Evolutionary conservation across 2,113 vertebrate genomes (phyloP), one percentile per base, ranked within the genome.

Genomic region (Helogale parvula): DNA sequence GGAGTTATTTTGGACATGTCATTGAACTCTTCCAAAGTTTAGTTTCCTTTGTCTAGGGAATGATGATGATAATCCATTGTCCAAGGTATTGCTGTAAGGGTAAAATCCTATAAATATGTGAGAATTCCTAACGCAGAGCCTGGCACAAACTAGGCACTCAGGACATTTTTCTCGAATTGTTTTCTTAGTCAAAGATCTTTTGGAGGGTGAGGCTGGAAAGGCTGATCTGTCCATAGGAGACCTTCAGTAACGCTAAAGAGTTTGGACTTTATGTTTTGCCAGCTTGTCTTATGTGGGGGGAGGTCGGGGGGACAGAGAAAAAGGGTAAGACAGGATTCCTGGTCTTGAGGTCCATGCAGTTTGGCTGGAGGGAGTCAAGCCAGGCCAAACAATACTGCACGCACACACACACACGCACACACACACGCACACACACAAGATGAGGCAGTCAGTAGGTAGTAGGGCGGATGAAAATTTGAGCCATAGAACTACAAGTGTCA

Each of bases 341-440:
- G 6, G 33, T 52, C 63, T 5, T 76, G 16, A 63, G 8, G 12
- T 71, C 21, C 2, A 63, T 9, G 14, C 35, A 45, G 1, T 27
- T 80, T 82, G 50, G 31, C 8, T 38, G 60, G 47, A 54, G 5
- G 54, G 9, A 19, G 16, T 66, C 60, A 65, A 54, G 6, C 50
- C 25, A 2, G 15, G 10, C 1, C 0, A 12, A 72, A 10, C 3
- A 7, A 8, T 3, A 38, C 7, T 0, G 5, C 17, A 38, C 14
- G 0, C 17, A 10, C 3, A 5, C 8, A 6, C 4, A 33, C 47
- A 27, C 14, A 47, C 77, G 38, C 15, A 5, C 2, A 4, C 12
- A 6, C 8, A 47, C 47, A 33, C 14, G 50, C 79, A 47, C 15
- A 15, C 14, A 54, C n/a, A 29, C 27, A 45, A 1, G 27, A 29